These are phyloP conservation scores for Pimephales promelas DNA, from an alignment of 2,113 vertebrate species.

Conservation along the genomic window DNA sequence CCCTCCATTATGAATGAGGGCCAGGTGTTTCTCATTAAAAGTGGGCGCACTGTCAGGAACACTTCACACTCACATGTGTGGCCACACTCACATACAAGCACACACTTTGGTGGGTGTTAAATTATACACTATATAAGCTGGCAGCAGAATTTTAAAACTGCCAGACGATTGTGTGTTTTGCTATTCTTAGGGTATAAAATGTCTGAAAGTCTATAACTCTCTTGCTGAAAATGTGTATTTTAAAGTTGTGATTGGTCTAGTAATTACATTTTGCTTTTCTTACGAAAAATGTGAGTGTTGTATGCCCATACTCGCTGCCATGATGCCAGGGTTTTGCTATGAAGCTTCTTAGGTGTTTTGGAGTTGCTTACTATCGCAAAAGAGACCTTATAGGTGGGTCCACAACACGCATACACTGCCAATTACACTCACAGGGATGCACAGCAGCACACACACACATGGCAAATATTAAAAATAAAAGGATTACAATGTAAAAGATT, in stretches of 20 bases:
- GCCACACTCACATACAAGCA: neutral
- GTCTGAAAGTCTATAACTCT: neutral
- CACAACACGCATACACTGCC: no score
- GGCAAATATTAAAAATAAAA: no score
- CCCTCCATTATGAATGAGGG: slow-evolving; percentile 76
- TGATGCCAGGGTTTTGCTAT: neutral
- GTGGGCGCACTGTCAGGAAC: slow-evolving; percentile 55
- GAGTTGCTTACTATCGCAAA: neutral
- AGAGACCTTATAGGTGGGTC: no score
- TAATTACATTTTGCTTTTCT: neutral
- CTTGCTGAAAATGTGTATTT: neutral
- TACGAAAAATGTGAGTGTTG: neutral
- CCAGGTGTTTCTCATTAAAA: slow-evolving; percentile 79
- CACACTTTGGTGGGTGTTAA: slow-evolving; percentile 14
- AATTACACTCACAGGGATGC: no score
- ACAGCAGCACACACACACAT: no score
- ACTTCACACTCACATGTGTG: slow-evolving; percentile 36
- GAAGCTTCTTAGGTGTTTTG: neutral
- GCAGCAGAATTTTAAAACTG: slow-evolving; percentile 52
- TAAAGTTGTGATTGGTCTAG: neutral
- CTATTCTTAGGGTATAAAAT: neutral
- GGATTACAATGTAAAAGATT: no score
- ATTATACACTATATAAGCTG: slow-evolving; percentile 59
- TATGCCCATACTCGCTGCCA: neutral
- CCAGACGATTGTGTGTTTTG: neutral